Evolutionary conservation across 2,797 vertebrate species (phyloP), one percentile per base, ranked within the genome.

Genomic region (Scolopax bukidnonensis): DNA sequence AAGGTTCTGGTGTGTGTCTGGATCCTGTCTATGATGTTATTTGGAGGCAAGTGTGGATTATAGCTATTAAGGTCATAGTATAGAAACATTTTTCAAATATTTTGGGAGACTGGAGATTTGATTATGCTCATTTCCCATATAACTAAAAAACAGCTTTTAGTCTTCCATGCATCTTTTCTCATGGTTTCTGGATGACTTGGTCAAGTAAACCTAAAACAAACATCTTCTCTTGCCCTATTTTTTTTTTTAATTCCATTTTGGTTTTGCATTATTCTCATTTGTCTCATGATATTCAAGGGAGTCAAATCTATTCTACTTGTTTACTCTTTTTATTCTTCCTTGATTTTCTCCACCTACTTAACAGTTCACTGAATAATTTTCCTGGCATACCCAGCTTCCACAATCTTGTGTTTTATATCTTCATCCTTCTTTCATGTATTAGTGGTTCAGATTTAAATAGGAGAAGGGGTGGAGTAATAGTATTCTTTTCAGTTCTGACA

Each of bases 21-120:
- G 99, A 99, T 97, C 99, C 99, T 64, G 99, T 99, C 82, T 99
- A 99, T 98, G 99, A 99, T 97, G 99, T 99, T 96, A 99, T 99
- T 97, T 99, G 99, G 99, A 99, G 99, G 99, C 99, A 97, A 98
- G 98, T 93, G 65, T 93, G 90, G 36, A 70, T 94, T 94, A 87
- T 19, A 84, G 74, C 54, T 94, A 56, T 75, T 93, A 45, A 92
- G 87, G 11, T 30, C 15, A 4, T 78, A 68, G 23, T 67, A 28
- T 12, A 61, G 16, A 78, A 91, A 20, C 81, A 3, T 41, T 68
- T 20, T 16, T 1, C 28, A 74, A 88, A 33, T 78, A 32, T 5
- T 86, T 85, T 28, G 19, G 3, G 5, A 33, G 36, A 6, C 16
- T 80, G 16, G 12, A 69, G 38, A 47, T 61, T 68, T 68, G 16